Evolutionary conservation across 1,140 invertebrate species (phyloP).

Genomic region (Drosophila grimshawi): DNA sequence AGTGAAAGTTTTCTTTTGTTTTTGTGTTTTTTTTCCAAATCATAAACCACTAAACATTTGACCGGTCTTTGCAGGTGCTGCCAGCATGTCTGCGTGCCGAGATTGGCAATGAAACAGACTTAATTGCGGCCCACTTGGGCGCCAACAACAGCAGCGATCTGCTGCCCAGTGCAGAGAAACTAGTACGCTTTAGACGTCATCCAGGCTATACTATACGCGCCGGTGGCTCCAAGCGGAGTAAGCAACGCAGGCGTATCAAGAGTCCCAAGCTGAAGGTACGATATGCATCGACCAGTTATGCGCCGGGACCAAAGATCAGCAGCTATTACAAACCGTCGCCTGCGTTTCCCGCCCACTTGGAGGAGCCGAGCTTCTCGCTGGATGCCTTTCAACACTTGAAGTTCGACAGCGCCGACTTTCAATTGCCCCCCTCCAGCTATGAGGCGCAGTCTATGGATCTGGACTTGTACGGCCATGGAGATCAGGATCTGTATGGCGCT

Average conservation of each 20-base stretch:
- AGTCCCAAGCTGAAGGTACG: constrained; percentile 57
- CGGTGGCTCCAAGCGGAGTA: constrained; percentile 42
- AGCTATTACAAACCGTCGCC: constrained; percentile 55
- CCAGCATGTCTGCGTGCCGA: neutral
- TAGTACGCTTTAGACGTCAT: constrained; percentile 66
- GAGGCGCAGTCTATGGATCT: constrained; percentile 78
- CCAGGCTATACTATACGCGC: constrained; percentile 45
- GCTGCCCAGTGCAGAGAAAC: constrained; percentile 57
- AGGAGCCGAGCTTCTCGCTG: constrained; percentile 60
- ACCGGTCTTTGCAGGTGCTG: constrained; percentile 1
- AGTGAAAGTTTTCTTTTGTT: constrained; percentile 22
- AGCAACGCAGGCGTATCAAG: constrained; percentile 61
- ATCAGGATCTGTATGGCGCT: constrained; percentile 60
- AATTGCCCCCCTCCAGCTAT: constrained; percentile 69
- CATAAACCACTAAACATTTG: constrained; percentile 3
- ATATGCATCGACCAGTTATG: constrained; percentile 63
- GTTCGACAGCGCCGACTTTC: constrained; percentile 68
- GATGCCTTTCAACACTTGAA: constrained; percentile 75
- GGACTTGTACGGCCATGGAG: constrained; percentile 68
- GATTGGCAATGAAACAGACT: neutral
- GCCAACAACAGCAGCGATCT: constrained; percentile 4
- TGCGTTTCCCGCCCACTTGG: constrained; percentile 36
- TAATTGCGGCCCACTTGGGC: neutral
- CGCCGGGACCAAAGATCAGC: constrained; percentile 4
- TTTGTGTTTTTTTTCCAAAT: neutral